Evolutionary conservation across 2,113 vertebrate species (phyloP).

Genomic region (Lagopus muta): DNA sequence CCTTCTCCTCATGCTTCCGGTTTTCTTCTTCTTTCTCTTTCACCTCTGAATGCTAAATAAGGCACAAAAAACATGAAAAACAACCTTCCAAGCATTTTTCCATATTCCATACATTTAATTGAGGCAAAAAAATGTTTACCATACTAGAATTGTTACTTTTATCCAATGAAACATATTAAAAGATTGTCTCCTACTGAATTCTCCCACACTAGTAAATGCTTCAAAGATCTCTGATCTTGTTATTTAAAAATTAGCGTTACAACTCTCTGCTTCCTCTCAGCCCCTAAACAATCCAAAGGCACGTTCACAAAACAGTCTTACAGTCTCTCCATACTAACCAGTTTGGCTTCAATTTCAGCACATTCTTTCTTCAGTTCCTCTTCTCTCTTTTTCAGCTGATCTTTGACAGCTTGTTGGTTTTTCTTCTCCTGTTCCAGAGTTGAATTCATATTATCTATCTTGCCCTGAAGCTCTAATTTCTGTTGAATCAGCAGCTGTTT

Average conservation of each 20-base stretch:
- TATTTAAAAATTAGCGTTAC: neutral
- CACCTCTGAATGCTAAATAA: constrained; percentile 83
- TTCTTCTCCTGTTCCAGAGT: constrained; percentile 86
- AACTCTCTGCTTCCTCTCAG: neutral
- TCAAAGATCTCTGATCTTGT: neutral
- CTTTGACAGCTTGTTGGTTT: constrained; percentile 82
- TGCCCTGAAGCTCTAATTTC: constrained; percentile 92
- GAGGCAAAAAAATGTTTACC: constrained; percentile 17
- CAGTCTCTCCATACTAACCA: constrained; percentile 70
- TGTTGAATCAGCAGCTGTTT: constrained; percentile 95
- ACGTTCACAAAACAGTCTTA: neutral
- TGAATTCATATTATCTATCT: constrained; percentile 79
- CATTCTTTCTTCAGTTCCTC: constrained; percentile 84
- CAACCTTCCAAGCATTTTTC: constrained; percentile 17
- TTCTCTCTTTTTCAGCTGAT: constrained; percentile 82
- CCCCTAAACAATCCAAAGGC: neutral
- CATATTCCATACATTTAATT: neutral
- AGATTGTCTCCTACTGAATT: neutral
- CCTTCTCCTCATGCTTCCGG: constrained; percentile 87
- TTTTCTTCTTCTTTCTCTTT: constrained; percentile 85
- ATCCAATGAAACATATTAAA: neutral
- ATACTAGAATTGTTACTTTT: neutral
- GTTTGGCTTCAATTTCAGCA: constrained; percentile 81
- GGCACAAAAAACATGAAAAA: neutral
- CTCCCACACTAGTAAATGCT: neutral